Evolutionary conservation across 1,140 invertebrate species (phyloP).

Genomic region (Heliothis subflexa): DNA sequence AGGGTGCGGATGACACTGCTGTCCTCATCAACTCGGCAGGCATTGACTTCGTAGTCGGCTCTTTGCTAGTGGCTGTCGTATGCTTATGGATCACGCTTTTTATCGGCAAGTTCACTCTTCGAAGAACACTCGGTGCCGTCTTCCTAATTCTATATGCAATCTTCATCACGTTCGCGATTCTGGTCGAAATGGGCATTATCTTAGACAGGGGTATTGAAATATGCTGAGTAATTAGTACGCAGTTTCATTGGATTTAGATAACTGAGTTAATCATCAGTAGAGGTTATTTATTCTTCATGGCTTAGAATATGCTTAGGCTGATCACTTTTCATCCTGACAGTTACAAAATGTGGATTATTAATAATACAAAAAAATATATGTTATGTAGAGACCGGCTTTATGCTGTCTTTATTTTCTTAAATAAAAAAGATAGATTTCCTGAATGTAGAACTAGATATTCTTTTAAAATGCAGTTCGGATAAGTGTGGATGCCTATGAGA

Average conservation of each 20-base stretch:
- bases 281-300: slow-evolving; percentile 22
- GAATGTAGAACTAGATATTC: too few species aligned
- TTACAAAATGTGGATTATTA: neutral
- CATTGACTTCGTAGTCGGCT: slow-evolving; percentile 89
- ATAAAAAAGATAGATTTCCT: too few species aligned
- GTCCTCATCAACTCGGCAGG: slow-evolving; percentile 87
- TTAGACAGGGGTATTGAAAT: slow-evolving; percentile 57
- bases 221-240: slow-evolving; percentile 11
- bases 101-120: slow-evolving; percentile 87
- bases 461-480: too few species aligned
- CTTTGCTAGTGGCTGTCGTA: slow-evolving; percentile 87
- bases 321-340: slow-evolving; percentile 10
- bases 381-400: too few species aligned
- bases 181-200: slow-evolving; percentile 76
- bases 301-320: slow-evolving; percentile 3
- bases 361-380: neutral
- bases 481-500: too few species aligned
- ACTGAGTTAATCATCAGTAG: slow-evolving; percentile 18
- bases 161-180: slow-evolving; percentile 88
- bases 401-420: too few species aligned
- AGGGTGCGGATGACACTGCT: slow-evolving; percentile 74
- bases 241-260: slow-evolving; percentile 20
- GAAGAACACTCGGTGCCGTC: slow-evolving; percentile 87
- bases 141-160: slow-evolving; percentile 87
- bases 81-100: slow-evolving; percentile 87